Conservation (phyloP, 2,113 vertebrate genomes). For the Egretta garzetta region DNA sequence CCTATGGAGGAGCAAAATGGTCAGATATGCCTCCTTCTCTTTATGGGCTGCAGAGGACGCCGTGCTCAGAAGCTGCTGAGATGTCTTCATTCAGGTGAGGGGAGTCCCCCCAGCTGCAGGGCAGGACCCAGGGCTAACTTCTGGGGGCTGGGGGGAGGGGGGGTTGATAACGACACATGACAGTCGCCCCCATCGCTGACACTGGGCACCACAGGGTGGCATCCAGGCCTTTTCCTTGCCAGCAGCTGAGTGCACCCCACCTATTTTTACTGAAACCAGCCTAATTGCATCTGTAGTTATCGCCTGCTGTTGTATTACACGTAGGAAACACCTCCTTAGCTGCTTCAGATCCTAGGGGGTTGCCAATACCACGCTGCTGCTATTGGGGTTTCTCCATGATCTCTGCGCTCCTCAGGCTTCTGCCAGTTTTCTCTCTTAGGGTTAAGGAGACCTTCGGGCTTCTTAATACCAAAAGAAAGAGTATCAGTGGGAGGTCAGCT, state of each 20-base stretch:
- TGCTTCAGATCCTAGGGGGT: background rate
- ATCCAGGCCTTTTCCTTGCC: background rate
- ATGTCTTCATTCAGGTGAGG: background rate
- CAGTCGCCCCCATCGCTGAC: background rate
- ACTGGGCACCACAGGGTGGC: background rate
- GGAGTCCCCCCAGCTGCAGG: accelerated
- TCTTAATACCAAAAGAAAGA: background rate
- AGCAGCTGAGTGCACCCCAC: background rate
- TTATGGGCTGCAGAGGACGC: accelerated
- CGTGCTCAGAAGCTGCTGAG: background rate
- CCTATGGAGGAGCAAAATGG: background rate
- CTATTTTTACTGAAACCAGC: background rate
- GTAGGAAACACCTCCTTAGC: background rate
- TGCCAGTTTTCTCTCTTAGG: background rate
- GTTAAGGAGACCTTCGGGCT: background rate
- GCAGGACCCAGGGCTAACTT: background rate
- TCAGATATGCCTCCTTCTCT: background rate
- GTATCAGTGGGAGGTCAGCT: background rate
- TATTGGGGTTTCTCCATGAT: background rate
- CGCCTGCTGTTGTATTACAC: background rate
- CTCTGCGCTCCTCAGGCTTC: background rate
- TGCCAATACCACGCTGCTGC: background rate
- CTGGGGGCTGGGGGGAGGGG: background rate
- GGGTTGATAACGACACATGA: background rate
- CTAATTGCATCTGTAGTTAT: background rate